These are phyloP conservation scores for Onychorhynchus coronatus DNA, from an alignment of 2,113 vertebrate genomes.

Conservation along the genomic window DNA sequence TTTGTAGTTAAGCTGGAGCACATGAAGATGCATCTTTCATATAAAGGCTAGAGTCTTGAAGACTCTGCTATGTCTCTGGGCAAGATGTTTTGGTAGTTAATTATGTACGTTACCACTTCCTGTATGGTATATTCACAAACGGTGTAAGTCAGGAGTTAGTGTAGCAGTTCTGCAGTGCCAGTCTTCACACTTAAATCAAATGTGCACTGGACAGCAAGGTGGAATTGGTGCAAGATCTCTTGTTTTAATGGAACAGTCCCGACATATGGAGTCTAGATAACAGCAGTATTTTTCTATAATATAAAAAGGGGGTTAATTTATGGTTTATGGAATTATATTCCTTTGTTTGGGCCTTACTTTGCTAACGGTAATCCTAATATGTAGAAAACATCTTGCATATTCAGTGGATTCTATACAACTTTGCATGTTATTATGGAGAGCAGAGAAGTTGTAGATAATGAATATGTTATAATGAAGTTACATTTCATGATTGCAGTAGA, in stretches of 20 bases:
- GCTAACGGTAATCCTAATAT: background rate
- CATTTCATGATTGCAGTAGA: background rate
- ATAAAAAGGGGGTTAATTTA: background rate
- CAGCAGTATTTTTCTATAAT: background rate
- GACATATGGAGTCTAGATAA: background rate
- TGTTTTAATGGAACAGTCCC: background rate
- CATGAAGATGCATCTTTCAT: background rate
- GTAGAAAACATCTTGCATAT: background rate
- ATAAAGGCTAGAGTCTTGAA: background rate
- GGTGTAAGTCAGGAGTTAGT: background rate
- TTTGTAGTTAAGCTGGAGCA: background rate
- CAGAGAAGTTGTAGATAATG: background rate
- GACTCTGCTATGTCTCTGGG: background rate
- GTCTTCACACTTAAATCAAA: background rate
- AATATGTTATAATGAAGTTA: background rate
- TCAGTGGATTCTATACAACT: background rate
- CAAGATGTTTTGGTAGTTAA: background rate
- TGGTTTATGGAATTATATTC: background rate
- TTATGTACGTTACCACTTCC: background rate
- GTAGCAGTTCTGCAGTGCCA: background rate
- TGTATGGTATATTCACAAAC: background rate
- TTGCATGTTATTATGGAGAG: background rate
- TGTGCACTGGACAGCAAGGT: background rate
- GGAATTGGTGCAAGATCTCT: background rate
- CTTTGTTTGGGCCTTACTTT: background rate